These are phyloP conservation scores for Forbesichthys agassizii DNA, from an alignment of 2,113 vertebrate genomes.

Conservation along the genomic window DNA sequence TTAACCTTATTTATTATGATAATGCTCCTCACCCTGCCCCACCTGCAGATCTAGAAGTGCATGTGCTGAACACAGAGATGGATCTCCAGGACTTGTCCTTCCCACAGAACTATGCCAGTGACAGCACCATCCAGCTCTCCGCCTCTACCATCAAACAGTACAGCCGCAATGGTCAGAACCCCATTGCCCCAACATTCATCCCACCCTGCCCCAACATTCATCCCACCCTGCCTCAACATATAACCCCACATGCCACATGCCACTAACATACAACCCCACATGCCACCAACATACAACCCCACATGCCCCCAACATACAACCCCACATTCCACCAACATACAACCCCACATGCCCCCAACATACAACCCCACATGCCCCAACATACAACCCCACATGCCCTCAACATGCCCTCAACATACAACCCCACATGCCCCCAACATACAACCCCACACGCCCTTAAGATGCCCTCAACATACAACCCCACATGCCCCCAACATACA, in stretches of 20 bases:
- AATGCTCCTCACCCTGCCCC: slow-evolving; percentile 17
- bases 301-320: neutral
- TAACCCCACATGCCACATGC: neutral
- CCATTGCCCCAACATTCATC: no score
- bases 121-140: slow-evolving; percentile 89
- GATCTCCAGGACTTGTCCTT: slow-evolving; percentile 89
- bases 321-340: no score
- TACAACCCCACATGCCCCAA: neutral
- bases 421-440: neutral
- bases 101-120: slow-evolving; percentile 84
- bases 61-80: slow-evolving; percentile 88
- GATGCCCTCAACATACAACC: neutral
- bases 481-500: neutral
- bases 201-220: neutral
- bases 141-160: slow-evolving; percentile 93
- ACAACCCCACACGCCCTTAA: neutral
- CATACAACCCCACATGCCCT: no score
- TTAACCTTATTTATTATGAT: neutral
- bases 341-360: neutral
- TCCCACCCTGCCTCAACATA: no score
- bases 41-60: slow-evolving; percentile 85
- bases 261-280: no score
- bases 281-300: no score
- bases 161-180: slow-evolving; percentile 89
- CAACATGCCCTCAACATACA: neutral